phyloP scores from a whole-genome alignment of 53 echinoderm and acorn worm species.

The Stichopus horrens region DNA sequence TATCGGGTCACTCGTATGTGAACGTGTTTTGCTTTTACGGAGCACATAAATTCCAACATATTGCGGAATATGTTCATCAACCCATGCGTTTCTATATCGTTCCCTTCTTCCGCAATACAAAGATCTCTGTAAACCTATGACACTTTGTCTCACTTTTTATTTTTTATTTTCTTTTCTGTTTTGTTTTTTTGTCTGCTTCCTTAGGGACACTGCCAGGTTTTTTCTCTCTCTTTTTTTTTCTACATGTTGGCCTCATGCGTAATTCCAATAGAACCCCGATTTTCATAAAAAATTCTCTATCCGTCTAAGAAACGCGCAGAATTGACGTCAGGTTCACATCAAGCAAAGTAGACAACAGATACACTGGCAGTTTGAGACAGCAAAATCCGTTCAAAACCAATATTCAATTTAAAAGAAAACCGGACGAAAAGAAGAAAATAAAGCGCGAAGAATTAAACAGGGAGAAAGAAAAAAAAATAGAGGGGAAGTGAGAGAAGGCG shows the following conservation, averaged over 20 bases:
- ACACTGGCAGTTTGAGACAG: not conserved
- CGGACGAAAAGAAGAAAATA: not conserved
- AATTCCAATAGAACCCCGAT: too few relatives aligned
- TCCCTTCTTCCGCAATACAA: too few relatives aligned
- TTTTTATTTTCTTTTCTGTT: not conserved
- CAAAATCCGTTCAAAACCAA: slow-evolving; percentile 6
- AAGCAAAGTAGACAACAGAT: not conserved
- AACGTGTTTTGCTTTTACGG: too few relatives aligned
- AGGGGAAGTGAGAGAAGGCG: not conserved
- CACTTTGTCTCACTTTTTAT: too few relatives aligned
- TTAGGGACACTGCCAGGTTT: not conserved
- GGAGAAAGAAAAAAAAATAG: not conserved
- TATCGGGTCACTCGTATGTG: too few relatives aligned
- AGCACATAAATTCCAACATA: too few relatives aligned
- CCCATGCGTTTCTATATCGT: too few relatives aligned
- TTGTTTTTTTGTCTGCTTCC: not conserved
- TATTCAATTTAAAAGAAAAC: slow-evolving; percentile 1
- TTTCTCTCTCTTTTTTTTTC: not conserved
- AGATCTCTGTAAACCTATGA: too few relatives aligned
- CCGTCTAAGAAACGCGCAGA: not conserved
- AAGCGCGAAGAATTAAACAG: not conserved
- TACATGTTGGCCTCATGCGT: not conserved
- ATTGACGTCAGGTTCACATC: slow-evolving; percentile 5
- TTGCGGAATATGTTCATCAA: too few relatives aligned
- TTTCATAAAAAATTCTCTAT: not conserved